These are phyloP conservation scores for Globodera rostochiensis DNA, from an alignment of 1,140 invertebrate genomes.

Conservation along the genomic window DNA sequence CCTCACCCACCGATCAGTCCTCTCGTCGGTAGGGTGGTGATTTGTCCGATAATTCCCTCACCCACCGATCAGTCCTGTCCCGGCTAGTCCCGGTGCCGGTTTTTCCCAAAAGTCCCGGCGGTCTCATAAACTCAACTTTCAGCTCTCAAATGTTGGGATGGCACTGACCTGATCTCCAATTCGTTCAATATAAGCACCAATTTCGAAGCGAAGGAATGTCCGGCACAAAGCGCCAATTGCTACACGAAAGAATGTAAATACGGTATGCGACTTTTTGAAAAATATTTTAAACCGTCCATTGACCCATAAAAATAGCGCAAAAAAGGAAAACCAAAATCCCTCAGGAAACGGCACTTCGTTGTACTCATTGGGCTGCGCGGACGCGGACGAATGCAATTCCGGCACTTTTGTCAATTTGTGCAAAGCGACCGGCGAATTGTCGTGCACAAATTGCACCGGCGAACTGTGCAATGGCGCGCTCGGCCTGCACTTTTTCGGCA, in stretches of 20 bases:
- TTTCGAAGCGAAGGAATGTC: background rate
- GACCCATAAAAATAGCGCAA: no score
- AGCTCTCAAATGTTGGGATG: background rate
- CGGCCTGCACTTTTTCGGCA: background rate
- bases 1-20: no score
- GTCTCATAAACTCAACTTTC: background rate
- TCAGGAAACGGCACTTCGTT: background rate
- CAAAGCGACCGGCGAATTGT: background rate
- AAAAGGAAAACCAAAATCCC: no score
- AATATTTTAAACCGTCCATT: no score
- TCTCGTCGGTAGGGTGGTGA: no score
- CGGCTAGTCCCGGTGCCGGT: no score
- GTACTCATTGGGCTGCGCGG: background rate
- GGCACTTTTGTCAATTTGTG: background rate
- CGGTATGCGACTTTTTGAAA: background rate
- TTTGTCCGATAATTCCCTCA: no score
- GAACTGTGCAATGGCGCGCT: background rate
- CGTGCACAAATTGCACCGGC: background rate
- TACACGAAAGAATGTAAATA: background rate
- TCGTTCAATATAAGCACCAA: background rate
- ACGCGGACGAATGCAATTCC: background rate
- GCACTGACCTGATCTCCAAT: background rate
- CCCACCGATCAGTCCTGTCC: no score
- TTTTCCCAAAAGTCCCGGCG: no score
- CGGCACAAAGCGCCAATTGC: background rate